A percentile compares a stretch with the other conserved stretches of the same genome.
Evolutionary conservation across 2,113 vertebrate species (phyloP).

Genomic region (Amphiprion percula): DNA sequence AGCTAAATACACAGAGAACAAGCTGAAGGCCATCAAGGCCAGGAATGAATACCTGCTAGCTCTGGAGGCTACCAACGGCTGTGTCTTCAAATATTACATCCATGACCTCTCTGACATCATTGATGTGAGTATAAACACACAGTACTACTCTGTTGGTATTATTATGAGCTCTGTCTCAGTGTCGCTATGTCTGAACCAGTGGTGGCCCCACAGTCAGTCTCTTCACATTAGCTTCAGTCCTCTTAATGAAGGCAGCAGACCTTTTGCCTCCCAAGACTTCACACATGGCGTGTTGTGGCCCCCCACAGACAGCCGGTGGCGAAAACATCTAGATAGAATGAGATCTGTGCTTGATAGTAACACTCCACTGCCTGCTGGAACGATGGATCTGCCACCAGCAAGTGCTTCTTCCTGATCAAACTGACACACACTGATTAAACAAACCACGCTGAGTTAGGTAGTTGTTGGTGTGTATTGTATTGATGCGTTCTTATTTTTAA

Average conservation of each 20-base stretch:
- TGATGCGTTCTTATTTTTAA: background rate
- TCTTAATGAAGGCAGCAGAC: conserved; percentile 33
- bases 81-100: conserved; percentile 99
- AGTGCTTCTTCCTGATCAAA: background rate
- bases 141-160: background rate
- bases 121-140: conserved; percentile 89
- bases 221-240: conserved; percentile 46
- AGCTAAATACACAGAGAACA: conserved; percentile 98
- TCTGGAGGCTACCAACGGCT: conserved; percentile 96
- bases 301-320: conserved; percentile 2
- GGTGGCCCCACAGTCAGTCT: conserved; percentile 33
- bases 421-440: background rate
- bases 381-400: background rate
- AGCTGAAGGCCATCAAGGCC: conserved; percentile 97
- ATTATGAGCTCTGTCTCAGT: background rate
- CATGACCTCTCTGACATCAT: conserved; percentile 98
- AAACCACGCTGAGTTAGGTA: background rate
- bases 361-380: background rate
- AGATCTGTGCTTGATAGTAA: background rate
- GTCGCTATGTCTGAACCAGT: background rate
- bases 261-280: background rate
- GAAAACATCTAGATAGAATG: conserved; percentile 8
- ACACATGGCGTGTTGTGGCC: background rate
- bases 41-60: conserved; percentile 97
- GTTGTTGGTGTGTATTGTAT: background rate